phyloP scores from a whole-genome alignment of 2,888 invertebrate genomes.

The Geotrupes spiniger region DNA sequence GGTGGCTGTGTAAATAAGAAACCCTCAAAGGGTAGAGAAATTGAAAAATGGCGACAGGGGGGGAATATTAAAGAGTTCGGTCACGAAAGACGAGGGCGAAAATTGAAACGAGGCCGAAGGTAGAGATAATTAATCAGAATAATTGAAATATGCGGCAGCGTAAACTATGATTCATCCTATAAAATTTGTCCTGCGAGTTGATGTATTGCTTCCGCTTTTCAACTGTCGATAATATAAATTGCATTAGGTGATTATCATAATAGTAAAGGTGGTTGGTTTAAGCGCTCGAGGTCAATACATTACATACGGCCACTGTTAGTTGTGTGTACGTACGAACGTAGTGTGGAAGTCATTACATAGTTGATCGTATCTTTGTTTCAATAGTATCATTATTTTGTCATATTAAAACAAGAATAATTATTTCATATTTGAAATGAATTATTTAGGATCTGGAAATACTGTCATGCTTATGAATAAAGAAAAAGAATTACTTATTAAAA shows the following conservation, averaged over 20 bases:
- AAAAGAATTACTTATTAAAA: no score
- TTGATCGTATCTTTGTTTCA: no score
- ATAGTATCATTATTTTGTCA: no score
- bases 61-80: constrained; percentile 36
- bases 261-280: no score
- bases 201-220: neutral
- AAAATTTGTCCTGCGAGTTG: constrained; percentile 14
- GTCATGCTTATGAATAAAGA: no score
- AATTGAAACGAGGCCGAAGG: constrained; percentile 34
- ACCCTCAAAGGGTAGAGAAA: constrained; percentile 38
- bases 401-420: no score
- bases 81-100: constrained; percentile 31
- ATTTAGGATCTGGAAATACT: no score
- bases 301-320: no score
- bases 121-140: constrained; percentile 33
- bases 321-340: no score
- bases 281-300: no score
- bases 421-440: no score
- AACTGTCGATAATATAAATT: constrained; percentile 1
- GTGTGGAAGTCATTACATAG: no score
- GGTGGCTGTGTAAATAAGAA: constrained; percentile 39
- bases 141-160: constrained; percentile 27
- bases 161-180: constrained; percentile 18
- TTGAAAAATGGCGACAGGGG: constrained; percentile 39
- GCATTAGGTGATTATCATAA: neutral